Conservation (phyloP, 2,888 invertebrate species). For the Volucella inanis region DNA sequence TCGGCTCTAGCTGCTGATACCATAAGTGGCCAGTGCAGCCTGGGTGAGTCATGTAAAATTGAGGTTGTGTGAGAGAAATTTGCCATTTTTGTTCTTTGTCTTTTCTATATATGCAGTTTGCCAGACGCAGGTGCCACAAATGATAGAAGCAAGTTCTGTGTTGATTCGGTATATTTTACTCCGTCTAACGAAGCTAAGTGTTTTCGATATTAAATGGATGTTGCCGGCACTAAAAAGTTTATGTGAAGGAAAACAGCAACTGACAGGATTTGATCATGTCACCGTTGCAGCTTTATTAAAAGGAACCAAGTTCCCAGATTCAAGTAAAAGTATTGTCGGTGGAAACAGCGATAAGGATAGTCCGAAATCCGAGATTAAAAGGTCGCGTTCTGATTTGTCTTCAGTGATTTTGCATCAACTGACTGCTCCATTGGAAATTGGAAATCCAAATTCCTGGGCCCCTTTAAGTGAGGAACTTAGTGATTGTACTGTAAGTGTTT, state of each 20-base stretch:
- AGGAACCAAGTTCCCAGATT: slow-evolving; percentile 87
- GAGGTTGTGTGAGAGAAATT: slow-evolving; percentile 1
- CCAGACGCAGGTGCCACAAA: slow-evolving; percentile 87
- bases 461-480: slow-evolving; percentile 83
- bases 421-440: slow-evolving; percentile 87
- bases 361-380: slow-evolving; percentile 84
- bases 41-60: slow-evolving; percentile 79
- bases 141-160: slow-evolving; percentile 88
- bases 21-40: slow-evolving; percentile 85
- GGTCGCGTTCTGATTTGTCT: slow-evolving; percentile 88
- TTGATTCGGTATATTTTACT: slow-evolving; percentile 87
- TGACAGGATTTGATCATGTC: slow-evolving; percentile 86
- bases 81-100: slow-evolving; percentile 83
- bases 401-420: slow-evolving; percentile 89
- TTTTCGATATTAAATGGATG: slow-evolving; percentile 85
- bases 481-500: slow-evolving; percentile 82
- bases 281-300: slow-evolving; percentile 91
- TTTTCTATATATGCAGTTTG: slow-evolving; percentile 84
- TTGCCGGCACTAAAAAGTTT: slow-evolving; percentile 88
- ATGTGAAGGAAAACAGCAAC: slow-evolving; percentile 87
- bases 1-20: slow-evolving; percentile 94
- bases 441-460: slow-evolving; percentile 83
- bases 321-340: slow-evolving; percentile 83
- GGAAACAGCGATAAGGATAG: slow-evolving; percentile 85
- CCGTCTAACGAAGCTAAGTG: slow-evolving; percentile 81